Conservation (phyloP, 1,140 invertebrate genomes). For the Hylaeus anthracinus region DNA sequence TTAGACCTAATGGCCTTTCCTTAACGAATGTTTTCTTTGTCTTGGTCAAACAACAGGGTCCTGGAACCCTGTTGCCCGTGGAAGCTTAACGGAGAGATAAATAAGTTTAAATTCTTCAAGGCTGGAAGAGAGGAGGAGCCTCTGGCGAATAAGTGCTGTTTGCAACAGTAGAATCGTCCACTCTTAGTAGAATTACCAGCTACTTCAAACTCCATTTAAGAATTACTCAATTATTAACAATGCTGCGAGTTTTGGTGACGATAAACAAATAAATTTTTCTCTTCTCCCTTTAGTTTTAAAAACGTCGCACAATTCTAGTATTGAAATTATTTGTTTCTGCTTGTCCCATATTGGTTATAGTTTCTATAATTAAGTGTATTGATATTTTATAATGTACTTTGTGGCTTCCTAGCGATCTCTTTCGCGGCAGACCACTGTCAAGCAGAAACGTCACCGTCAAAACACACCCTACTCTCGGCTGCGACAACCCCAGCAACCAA, state of each 20-base stretch:
- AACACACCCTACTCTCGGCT: not conserved
- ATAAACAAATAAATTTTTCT: too few relatives aligned
- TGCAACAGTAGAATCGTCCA: not conserved
- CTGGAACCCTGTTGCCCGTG: conserved; percentile 37
- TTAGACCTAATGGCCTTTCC: conserved; percentile 74
- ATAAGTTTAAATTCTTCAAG: conserved; percentile 55
- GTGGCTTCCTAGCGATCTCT: conserved; percentile 1
- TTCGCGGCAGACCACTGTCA: not conserved
- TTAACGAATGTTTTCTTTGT: conserved; percentile 77
- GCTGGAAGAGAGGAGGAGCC: not conserved
- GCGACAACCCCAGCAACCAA: not conserved
- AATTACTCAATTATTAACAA: too few relatives aligned
- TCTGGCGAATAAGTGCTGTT: too few relatives aligned
- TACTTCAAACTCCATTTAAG: not conserved
- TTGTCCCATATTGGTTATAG: too few relatives aligned
- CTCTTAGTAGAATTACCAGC: not conserved
- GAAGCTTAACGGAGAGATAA: conserved; percentile 51
- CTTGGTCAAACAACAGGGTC: conserved; percentile 69
- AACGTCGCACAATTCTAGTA: too few relatives aligned
- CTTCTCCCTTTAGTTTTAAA: too few relatives aligned
- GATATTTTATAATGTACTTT: not conserved
- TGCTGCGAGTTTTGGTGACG: too few relatives aligned
- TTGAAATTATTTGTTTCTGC: too few relatives aligned
- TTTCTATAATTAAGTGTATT: too few relatives aligned
- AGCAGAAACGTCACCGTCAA: conserved; percentile 1